A percentile compares a stretch with the other conserved stretches of the same genome.
These are phyloP conservation scores for Acrocephalus arundinaceus DNA, from an alignment of 2,113 vertebrate genomes.

Conservation along the genomic window DNA sequence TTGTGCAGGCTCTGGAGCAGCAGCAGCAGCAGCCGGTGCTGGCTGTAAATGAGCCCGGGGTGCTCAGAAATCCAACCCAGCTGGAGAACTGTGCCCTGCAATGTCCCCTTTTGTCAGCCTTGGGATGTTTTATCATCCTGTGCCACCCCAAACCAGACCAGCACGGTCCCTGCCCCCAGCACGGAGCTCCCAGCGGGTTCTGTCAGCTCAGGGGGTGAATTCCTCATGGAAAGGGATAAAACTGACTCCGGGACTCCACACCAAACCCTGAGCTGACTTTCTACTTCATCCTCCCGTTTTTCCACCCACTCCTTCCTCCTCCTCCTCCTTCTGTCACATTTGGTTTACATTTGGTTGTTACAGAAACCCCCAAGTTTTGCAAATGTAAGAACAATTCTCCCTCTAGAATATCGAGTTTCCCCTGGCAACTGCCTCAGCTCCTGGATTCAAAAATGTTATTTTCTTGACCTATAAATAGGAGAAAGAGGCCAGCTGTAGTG, in stretches of 20 bases:
- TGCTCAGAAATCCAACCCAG: background rate
- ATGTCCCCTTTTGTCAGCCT: background rate
- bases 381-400: constrained; percentile 49
- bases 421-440: constrained; percentile 52
- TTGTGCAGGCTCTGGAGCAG: background rate
- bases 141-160: rapidly evolving
- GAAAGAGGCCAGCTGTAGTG: constrained; percentile 1
- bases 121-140: rapidly evolving
- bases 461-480: constrained; percentile 45
- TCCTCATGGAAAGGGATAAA: background rate
- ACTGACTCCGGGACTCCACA: constrained; percentile 17
- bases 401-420: constrained; percentile 42
- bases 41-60: rapidly evolving
- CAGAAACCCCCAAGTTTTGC: constrained; percentile 53
- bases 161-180: background rate
- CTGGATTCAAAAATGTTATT: background rate
- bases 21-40: background rate
- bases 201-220: background rate
- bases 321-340: constrained; percentile 21
- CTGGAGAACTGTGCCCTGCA: background rate
- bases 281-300: background rate
- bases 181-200: background rate
- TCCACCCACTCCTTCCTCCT: constrained; percentile 2
- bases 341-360: constrained; percentile 46
- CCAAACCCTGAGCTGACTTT: constrained; percentile 37